Evolutionary conservation across 2,797 vertebrate species (phyloP).

Genomic region (Cyclura pinguis): DNA sequence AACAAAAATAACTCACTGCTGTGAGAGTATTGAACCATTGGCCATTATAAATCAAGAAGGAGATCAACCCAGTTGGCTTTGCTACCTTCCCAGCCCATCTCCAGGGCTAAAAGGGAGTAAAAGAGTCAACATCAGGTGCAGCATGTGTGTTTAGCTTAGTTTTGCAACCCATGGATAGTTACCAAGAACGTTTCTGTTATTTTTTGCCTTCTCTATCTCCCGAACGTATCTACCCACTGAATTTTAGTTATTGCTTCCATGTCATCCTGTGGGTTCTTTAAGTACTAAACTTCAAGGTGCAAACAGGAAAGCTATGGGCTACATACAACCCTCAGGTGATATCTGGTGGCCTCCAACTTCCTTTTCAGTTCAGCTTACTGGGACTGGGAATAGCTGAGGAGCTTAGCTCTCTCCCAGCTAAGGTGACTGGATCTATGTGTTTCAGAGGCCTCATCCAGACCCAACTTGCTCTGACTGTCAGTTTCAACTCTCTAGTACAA

Average conservation of each 20-base stretch:
- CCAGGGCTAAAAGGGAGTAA: neutral
- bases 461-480: neutral
- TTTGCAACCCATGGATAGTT: neutral
- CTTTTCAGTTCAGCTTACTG: too few species aligned
- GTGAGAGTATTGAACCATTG: neutral
- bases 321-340: neutral
- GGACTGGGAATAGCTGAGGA: neutral
- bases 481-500: neutral
- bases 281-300: neutral
- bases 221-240: neutral
- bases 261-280: neutral
- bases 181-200: neutral
- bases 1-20: slow-evolving; percentile 18
- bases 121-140: neutral
- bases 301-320: neutral
- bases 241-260: neutral
- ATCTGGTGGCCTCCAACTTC: neutral
- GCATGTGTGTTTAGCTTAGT: neutral
- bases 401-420: neutral
- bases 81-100: neutral
- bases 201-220: neutral
- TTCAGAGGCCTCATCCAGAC: too few species aligned
- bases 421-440: neutral
- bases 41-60: neutral
- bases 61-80: neutral